Conservation (phyloP, 2,888 invertebrate genomes). For the Drosophila recens region DNA sequence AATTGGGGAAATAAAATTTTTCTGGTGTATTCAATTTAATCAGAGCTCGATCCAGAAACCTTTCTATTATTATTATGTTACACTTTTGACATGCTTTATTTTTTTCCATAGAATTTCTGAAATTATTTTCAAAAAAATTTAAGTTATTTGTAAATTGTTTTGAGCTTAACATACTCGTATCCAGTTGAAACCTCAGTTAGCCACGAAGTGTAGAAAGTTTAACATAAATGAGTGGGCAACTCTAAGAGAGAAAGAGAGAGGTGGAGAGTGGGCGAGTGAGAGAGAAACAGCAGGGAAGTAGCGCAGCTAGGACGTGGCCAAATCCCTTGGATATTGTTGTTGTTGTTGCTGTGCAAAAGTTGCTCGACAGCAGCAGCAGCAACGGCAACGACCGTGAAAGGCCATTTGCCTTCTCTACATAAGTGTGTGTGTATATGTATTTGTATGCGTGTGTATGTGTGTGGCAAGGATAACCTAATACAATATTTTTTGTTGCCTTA, state of each 20-base stretch:
- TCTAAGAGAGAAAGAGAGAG: constrained; percentile 17
- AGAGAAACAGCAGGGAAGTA: constrained; percentile 11
- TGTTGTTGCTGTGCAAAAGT: constrained; percentile 59
- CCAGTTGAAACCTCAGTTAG: constrained; percentile 10
- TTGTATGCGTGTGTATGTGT: constrained; percentile 33
- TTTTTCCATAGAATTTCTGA: background rate
- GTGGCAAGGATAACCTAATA: constrained; percentile 75
- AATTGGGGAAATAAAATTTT: too few species aligned
- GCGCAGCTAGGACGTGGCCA: constrained; percentile 29
- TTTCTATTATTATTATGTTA: too few species aligned
- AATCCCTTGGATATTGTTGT: constrained; percentile 19
- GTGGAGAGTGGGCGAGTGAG: constrained; percentile 6
- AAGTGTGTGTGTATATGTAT: background rate
- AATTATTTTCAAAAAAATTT: background rate
- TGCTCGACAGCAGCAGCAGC: constrained; percentile 58
- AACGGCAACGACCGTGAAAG: constrained; percentile 81
- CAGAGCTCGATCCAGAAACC: too few species aligned
- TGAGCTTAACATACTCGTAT: constrained; percentile 3
- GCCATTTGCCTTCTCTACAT: constrained; percentile 74
- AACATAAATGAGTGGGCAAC: constrained; percentile 64
- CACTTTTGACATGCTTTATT: background rate
- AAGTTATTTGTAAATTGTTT: background rate
- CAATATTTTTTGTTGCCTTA: constrained; percentile 69
- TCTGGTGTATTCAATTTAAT: too few species aligned
- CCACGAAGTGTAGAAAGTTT: constrained; percentile 51